phyloP scores from a whole-genome alignment of 92 coral and sea anemone species.

The Meandrina meandrites region DNA sequence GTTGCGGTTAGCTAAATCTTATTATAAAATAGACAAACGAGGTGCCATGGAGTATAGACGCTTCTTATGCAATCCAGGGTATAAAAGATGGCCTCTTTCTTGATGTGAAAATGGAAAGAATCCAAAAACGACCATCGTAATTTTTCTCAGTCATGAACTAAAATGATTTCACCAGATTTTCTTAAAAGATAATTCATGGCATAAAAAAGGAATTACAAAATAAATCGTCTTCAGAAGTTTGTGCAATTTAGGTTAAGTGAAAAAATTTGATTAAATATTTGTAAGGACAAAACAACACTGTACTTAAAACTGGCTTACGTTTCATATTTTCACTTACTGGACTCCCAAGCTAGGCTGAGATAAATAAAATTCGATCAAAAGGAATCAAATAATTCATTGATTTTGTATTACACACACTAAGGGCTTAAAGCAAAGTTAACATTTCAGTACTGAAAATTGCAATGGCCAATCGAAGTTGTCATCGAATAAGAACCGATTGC shows the following conservation, averaged over 20 bases:
- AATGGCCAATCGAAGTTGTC: background rate
- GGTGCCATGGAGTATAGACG: background rate
- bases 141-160: background rate
- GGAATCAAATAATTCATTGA: no score
- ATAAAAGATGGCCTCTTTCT: background rate
- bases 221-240: no score
- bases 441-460: background rate
- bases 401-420: no score
- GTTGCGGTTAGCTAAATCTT: slow-evolving; percentile 1
- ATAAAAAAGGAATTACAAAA: background rate
- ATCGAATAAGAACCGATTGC: background rate
- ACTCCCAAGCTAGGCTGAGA: no score
- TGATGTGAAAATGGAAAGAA: background rate
- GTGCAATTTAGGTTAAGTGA: background rate
- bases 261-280: no score
- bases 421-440: no score
- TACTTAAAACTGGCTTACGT: no score
- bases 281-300: background rate
- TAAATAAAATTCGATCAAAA: no score
- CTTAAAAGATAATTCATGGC: background rate
- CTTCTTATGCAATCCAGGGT: background rate
- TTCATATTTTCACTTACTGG: no score
- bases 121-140: background rate
- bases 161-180: background rate
- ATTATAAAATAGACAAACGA: background rate